phyloP scores from a whole-genome alignment of 2,797 vertebrate genomes.

The Hephaestus fuliginosus region DNA sequence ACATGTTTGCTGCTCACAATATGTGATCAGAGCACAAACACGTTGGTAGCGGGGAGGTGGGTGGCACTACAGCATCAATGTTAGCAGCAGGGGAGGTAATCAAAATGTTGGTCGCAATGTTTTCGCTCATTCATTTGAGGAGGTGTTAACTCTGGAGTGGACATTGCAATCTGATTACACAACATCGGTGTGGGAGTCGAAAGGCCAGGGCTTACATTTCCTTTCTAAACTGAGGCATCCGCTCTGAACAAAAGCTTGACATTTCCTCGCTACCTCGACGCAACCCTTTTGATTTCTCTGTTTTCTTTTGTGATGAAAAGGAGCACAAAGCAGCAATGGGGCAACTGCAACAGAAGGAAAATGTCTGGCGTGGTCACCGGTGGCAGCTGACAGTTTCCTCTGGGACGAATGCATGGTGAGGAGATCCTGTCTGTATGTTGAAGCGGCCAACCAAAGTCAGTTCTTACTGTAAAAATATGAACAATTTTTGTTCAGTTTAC shows the following conservation, averaged over 20 bases:
- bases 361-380: constrained; percentile 23
- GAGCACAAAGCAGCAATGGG: constrained; percentile 30
- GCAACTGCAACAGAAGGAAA: constrained; percentile 27
- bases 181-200: constrained; percentile 61
- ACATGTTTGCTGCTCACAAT: constrained; percentile 40
- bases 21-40: constrained; percentile 66
- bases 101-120: constrained; percentile 65
- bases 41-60: constrained; percentile 58
- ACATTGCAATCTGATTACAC: constrained; percentile 72
- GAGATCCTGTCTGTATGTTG: constrained; percentile 1
- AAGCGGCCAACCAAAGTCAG: neutral
- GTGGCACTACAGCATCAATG: constrained; percentile 69
- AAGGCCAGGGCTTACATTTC: constrained; percentile 61
- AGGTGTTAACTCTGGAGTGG: constrained; percentile 71
- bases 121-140: constrained; percentile 67
- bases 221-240: constrained; percentile 52
- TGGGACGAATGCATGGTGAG: neutral
- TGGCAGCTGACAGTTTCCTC: constrained; percentile 10
- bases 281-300: constrained; percentile 48
- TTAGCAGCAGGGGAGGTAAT: constrained; percentile 74
- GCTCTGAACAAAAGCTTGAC: constrained; percentile 61
- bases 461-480: neutral
- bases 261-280: constrained; percentile 51
- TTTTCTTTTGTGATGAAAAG: constrained; percentile 43
- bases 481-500: neutral